Conservation (phyloP, 2,888 invertebrate genomes). For the Drosophila testacea region DNA sequence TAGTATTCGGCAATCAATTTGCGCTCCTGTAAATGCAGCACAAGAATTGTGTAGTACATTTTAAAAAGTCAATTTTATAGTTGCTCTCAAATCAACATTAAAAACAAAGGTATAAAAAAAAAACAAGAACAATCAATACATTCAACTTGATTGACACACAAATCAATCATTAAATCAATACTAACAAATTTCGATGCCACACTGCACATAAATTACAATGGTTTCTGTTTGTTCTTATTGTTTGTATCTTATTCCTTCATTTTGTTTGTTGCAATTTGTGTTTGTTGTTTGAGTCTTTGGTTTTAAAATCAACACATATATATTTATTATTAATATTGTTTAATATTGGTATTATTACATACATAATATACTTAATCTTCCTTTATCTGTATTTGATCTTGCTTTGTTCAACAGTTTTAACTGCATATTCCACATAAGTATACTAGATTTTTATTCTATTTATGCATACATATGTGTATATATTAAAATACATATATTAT, state of each 20-base stretch:
- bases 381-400: slow-evolving; percentile 39
- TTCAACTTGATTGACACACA: slow-evolving; percentile 19
- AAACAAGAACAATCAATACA: slow-evolving; percentile 9
- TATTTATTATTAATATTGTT: slow-evolving; percentile 46
- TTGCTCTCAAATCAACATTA: slow-evolving; percentile 45
- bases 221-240: slow-evolving; percentile 39
- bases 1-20: slow-evolving; percentile 53
- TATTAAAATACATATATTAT: slow-evolving; percentile 19
- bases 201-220: slow-evolving; percentile 25
- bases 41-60: slow-evolving; percentile 47
- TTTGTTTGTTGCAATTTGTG: slow-evolving; percentile 35
- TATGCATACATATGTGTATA: slow-evolving; percentile 22
- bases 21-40: slow-evolving; percentile 59
- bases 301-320: slow-evolving; percentile 72
- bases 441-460: slow-evolving; percentile 47
- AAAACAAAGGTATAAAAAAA: slow-evolving; percentile 31
- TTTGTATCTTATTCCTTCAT: slow-evolving; percentile 35
- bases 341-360: slow-evolving; percentile 50
- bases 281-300: slow-evolving; percentile 76
- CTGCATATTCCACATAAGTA: slow-evolving; percentile 42
- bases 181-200: slow-evolving; percentile 55
- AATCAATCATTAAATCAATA: slow-evolving; percentile 49
- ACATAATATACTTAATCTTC: slow-evolving; percentile 38
- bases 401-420: slow-evolving; percentile 35
- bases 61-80: slow-evolving; percentile 30